phyloP scores from a whole-genome alignment of 2,888 invertebrate species.

The Eubasilissa splendida region DNA sequence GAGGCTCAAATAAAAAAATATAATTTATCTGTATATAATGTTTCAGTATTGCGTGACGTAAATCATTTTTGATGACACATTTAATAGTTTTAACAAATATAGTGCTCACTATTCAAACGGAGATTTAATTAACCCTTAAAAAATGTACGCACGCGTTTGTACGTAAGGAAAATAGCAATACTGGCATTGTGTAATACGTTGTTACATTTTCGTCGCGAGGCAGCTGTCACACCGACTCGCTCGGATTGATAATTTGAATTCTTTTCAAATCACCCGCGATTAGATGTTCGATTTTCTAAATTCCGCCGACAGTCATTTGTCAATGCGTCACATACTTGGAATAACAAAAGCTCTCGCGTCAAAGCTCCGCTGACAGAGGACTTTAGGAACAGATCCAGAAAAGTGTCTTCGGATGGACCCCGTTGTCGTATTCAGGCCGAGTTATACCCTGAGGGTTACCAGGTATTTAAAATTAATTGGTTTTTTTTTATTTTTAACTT shows the following conservation, averaged over 20 bases:
- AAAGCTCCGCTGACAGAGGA: slow-evolving; percentile 32
- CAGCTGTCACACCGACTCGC: background rate
- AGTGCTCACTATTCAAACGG: too few relatives aligned
- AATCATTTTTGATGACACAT: too few relatives aligned
- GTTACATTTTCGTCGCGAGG: background rate
- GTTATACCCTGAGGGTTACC: background rate
- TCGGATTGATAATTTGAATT: slow-evolving; percentile 26
- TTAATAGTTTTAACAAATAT: too few relatives aligned
- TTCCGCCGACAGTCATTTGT: slow-evolving; percentile 40
- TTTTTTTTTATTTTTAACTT: too few relatives aligned
- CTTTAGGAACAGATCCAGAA: slow-evolving; percentile 29
- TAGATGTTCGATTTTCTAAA: slow-evolving; percentile 29
- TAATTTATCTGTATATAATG: too few relatives aligned
- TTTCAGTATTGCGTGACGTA: too few relatives aligned
- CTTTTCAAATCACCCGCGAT: slow-evolving; percentile 23
- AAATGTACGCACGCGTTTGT: too few relatives aligned
- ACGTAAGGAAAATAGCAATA: too few relatives aligned
- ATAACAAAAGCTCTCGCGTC: slow-evolving; percentile 45
- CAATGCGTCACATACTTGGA: slow-evolving; percentile 44
- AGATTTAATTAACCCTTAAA: too few relatives aligned
- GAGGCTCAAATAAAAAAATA: too few relatives aligned
- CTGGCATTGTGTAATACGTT: too few relatives aligned
- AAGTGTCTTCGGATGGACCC: slow-evolving; percentile 1
- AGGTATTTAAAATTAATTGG: background rate
- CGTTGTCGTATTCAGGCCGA: background rate